These are phyloP conservation scores for Gymnorhina tibicen DNA, from an alignment of 2,113 vertebrate species.

Conservation along the genomic window DNA sequence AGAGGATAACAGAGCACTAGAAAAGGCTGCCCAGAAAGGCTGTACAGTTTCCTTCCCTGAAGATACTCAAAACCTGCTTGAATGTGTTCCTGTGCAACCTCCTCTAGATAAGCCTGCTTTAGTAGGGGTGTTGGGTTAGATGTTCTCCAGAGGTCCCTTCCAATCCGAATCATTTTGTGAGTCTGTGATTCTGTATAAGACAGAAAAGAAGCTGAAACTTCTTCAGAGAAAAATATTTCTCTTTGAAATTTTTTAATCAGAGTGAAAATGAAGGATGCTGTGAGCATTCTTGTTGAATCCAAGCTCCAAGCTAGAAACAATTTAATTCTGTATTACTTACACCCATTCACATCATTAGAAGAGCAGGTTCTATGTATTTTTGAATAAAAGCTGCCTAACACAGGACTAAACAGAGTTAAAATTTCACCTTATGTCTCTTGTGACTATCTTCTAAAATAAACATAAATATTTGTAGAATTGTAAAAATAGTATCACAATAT, in stretches of 20 bases:
- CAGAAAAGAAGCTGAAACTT: background rate
- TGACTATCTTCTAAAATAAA: background rate
- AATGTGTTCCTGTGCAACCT: background rate
- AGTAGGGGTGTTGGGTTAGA: background rate
- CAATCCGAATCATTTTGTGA: background rate
- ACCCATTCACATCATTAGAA: background rate
- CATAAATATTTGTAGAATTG: background rate
- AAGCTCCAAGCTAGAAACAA: background rate
- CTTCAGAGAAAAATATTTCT: background rate
- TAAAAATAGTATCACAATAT: background rate
- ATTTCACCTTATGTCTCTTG: background rate
- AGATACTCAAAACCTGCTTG: background rate
- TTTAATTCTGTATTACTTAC: background rate
- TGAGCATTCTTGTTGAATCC: background rate
- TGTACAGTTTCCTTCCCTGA: background rate
- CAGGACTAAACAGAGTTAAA: background rate
- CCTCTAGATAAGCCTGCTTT: background rate
- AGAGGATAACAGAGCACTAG: background rate
- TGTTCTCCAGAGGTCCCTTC: background rate
- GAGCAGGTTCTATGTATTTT: background rate
- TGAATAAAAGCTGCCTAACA: background rate
- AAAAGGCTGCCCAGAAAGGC: background rate
- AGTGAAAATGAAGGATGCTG: background rate
- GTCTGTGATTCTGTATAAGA: background rate
- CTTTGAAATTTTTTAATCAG: background rate